Evolutionary conservation across 2,888 invertebrate species (phyloP).

Genomic region (Nineta flava): DNA sequence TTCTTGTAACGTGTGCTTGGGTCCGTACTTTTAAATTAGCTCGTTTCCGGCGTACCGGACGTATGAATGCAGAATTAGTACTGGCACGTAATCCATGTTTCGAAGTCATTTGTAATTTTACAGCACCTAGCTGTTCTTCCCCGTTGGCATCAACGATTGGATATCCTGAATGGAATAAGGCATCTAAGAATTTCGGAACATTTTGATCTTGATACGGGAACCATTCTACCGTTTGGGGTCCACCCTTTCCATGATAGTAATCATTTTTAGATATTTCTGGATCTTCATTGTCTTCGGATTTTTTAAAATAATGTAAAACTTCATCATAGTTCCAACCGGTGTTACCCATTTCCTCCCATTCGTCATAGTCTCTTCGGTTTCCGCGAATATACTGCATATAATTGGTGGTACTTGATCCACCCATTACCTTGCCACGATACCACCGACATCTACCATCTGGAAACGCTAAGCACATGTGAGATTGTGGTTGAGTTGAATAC

Average conservation of each 20-base stretch:
- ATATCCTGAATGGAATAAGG: constrained; percentile 44
- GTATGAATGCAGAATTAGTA: constrained; percentile 46
- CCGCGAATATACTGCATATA: constrained; percentile 49
- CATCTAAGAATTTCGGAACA: constrained; percentile 36
- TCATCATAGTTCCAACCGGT: constrained; percentile 45
- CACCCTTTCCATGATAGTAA: constrained; percentile 40
- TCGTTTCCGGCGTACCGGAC: constrained; percentile 39
- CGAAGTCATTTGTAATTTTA: constrained; percentile 44
- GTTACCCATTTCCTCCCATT: constrained; percentile 45
- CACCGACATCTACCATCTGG: constrained; percentile 39
- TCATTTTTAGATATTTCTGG: constrained; percentile 32
- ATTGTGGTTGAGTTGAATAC: constrained; percentile 48
- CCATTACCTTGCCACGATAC: constrained; percentile 46
- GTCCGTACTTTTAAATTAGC: constrained; percentile 34
- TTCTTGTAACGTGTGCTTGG: constrained; percentile 34
- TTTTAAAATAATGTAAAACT: constrained; percentile 53
- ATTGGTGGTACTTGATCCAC: constrained; percentile 49
- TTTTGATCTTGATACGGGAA: constrained; percentile 44
- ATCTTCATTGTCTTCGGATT: constrained; percentile 45
- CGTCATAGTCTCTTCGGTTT: constrained; percentile 41
- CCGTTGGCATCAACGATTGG: constrained; percentile 41
- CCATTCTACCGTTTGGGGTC: constrained; percentile 46
- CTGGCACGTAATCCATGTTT: constrained; percentile 42
- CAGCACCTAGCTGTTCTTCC: constrained; percentile 40
- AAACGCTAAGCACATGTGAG: constrained; percentile 40